phyloP scores from a whole-genome alignment of 2,888 invertebrate species.

The Apotomis turbidana region DNA sequence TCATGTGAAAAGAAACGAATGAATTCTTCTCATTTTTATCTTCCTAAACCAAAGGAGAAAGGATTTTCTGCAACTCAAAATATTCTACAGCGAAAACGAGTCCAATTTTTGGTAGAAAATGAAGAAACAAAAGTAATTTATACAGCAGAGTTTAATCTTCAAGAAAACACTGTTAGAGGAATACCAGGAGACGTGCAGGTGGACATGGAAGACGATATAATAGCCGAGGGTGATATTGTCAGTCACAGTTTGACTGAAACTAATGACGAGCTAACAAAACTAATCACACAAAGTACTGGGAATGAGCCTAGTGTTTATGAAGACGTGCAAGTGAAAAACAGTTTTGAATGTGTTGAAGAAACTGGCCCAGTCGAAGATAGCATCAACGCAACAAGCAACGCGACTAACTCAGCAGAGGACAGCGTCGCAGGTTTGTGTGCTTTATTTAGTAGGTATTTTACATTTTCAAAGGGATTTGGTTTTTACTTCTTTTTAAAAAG shows the following conservation, averaged over 20 bases:
- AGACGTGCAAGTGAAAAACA: conserved; percentile 49
- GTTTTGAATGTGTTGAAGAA: conserved; percentile 52
- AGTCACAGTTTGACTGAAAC: conserved; percentile 63
- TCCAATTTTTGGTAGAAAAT: conserved; percentile 88
- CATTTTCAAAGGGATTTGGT: no score
- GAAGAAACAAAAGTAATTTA: conserved; percentile 80
- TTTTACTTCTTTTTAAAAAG: no score
- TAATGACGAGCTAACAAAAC: conserved; percentile 54
- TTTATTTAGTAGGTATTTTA: neutral
- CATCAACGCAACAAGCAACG: conserved; percentile 41
- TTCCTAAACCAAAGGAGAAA: conserved; percentile 83
- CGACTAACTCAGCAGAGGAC: conserved; percentile 42
- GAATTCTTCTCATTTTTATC: conserved; percentile 85
- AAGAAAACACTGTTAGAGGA: conserved; percentile 61
- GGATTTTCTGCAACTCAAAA: conserved; percentile 60
- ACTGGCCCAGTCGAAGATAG: conserved; percentile 42
- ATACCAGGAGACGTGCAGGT: conserved; percentile 51
- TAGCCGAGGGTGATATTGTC: conserved; percentile 72
- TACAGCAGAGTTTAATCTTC: conserved; percentile 77
- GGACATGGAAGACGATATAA: conserved; percentile 64
- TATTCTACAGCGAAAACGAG: conserved; percentile 85
- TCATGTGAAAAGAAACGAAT: conserved; percentile 64
- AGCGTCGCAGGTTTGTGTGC: conserved; percentile 52
- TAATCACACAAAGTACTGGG: conserved; percentile 54
- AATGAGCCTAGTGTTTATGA: conserved; percentile 51